Evolutionary conservation across 2,888 invertebrate species (phyloP), one percentile per base, ranked within the genome.

Genomic region (Oxystoma pomonae): DNA sequence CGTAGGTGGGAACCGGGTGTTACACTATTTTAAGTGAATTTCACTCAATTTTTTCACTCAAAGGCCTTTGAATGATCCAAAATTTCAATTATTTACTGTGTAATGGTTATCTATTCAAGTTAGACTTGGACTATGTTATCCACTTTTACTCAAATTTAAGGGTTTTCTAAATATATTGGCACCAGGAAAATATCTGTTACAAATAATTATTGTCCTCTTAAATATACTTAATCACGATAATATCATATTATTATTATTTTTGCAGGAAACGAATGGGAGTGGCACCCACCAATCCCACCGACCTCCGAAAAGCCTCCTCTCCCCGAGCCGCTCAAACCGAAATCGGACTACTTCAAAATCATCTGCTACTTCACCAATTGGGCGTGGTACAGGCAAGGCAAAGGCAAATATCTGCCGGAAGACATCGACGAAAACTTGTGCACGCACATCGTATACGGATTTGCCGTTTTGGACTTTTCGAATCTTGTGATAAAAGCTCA

Each of bases 321-420:
- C 51, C 71, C 81, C 2, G 81, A 82, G 74, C 81, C 82, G 65
- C 81, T 79, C 60, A 86, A 81, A 57, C 80, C 80, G 0, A 77
- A 87, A 65, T 80, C 84, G 76, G 92, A 90, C 17, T 84, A 87
- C 64, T 92, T 87, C 77, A 93, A 92, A 78, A 85, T 94, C 0
- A 91, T 94, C 0, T 95, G 94, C 74, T 95, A 95, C 79, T 95
- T 94, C 78, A 94, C 95, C 0, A 95, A 95, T 76, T 96, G 95
- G 95, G 93, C 95, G 0, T 94, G 94, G 93, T 94, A 94, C 75
- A 84, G 94, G 20, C 87, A 87, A 71, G 94, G 92, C 0, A 75
- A 86, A 49, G 95, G 93, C 53, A 91, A 91, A 75, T 96, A 90
- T 73, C 83, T 88, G 0, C 95, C 95, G 0, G 92, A 93, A 74